Percentiles rank a stretch among this genome's conserved stretches.
Conservation (phyloP, 2,888 invertebrate genomes). For the Phragmatobia fuliginosa region DNA sequence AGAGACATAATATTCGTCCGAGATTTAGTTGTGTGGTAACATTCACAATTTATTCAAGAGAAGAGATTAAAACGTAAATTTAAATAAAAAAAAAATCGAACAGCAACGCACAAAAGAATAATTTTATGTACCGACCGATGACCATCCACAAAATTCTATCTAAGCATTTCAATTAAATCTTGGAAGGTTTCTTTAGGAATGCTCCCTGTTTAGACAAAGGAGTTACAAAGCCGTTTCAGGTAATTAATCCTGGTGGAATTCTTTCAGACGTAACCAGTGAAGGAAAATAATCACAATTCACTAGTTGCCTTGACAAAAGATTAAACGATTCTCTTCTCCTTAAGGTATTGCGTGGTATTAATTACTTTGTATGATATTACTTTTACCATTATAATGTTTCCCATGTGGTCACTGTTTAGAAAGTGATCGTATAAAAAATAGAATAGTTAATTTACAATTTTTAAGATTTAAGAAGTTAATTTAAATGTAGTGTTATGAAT, state of each 20-base stretch:
- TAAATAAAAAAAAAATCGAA: slow-evolving; percentile 8
- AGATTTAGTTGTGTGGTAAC: no score
- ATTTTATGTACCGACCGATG: slow-evolving; percentile 43
- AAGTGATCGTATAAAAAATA: background rate
- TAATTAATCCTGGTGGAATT: slow-evolving; percentile 79
- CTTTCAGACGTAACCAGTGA: slow-evolving; percentile 67
- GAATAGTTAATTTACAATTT: background rate
- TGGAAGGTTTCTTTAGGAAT: slow-evolving; percentile 70
- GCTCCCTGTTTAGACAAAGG: slow-evolving; percentile 70
- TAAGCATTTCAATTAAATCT: slow-evolving; percentile 75
- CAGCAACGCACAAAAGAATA: slow-evolving; percentile 37
- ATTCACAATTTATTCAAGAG: no score
- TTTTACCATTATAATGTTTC: background rate
- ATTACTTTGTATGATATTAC: slow-evolving; percentile 16
- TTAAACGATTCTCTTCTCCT: slow-evolving; percentile 55
- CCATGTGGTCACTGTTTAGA: no score
- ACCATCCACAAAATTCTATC: slow-evolving; percentile 63
- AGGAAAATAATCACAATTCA: slow-evolving; percentile 67
- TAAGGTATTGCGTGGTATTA: slow-evolving; percentile 37
- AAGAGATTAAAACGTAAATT: background rate
- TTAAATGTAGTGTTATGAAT: background rate
- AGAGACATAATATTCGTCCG: no score
- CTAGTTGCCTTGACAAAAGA: slow-evolving; percentile 60
- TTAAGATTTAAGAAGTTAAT: background rate
- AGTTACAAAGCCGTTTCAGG: slow-evolving; percentile 73